Conservation (phyloP, 2,797 vertebrate species). For the Tokudaia muenninki region DNA sequence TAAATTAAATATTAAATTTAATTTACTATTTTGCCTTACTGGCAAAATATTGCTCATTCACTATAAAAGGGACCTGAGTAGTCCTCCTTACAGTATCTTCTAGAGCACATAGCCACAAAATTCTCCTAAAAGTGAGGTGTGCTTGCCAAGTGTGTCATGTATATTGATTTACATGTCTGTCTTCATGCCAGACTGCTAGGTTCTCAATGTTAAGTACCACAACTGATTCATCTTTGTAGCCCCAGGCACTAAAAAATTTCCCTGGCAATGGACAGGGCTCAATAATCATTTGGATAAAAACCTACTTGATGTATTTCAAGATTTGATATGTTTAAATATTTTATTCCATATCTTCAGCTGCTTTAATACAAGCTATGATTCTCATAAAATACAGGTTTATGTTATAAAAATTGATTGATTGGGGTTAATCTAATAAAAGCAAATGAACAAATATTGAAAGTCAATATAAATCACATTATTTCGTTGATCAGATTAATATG, state of each 20-base stretch:
- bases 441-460: slow-evolving; percentile 68
- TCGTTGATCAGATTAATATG: slow-evolving; percentile 65
- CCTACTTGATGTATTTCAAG: slow-evolving; percentile 63
- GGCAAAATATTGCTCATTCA: not conserved
- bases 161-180: not conserved
- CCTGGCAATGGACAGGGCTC: slow-evolving; percentile 17
- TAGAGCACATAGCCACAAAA: not conserved
- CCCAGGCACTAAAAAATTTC: slow-evolving; percentile 28
- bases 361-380: slow-evolving; percentile 61
- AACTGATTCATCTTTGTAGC: slow-evolving; percentile 11
- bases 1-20: no score
- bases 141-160: not conserved
- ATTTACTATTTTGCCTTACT: not conserved
- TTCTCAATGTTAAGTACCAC: not conserved
- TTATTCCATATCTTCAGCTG: slow-evolving; percentile 63
- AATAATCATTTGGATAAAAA: slow-evolving; percentile 71
- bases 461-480: slow-evolving; percentile 67
- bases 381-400: slow-evolving; percentile 56
- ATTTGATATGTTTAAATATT: slow-evolving; percentile 64
- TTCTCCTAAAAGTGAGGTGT: not conserved
- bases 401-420: slow-evolving; percentile 47
- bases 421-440: slow-evolving; percentile 39
- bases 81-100: not conserved
- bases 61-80: not conserved
- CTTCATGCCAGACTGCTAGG: not conserved